Evolutionary conservation across 2,113 vertebrate genomes (phyloP).

Genomic region (Aptenodytes patagonicus): DNA sequence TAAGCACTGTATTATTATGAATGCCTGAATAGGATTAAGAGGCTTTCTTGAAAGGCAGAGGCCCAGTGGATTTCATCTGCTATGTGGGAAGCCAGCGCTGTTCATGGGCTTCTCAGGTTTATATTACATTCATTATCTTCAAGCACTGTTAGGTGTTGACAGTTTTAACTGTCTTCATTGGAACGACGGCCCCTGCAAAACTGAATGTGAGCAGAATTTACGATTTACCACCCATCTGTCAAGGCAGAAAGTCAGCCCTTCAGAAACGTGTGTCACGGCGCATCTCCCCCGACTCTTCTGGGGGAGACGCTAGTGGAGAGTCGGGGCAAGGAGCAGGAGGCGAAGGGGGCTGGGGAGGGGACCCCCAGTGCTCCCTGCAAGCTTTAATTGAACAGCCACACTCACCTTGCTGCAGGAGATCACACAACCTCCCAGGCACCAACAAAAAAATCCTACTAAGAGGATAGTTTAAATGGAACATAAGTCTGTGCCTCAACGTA

Average conservation of each 20-base stretch:
- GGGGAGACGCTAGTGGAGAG: neutral
- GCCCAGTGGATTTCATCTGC: neutral
- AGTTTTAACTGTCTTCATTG: slow-evolving; percentile 51
- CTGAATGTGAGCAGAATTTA: neutral
- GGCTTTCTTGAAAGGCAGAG: neutral
- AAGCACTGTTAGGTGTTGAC: slow-evolving; percentile 29
- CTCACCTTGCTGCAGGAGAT: neutral
- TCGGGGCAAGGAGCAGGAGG: too few species aligned
- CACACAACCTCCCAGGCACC: neutral
- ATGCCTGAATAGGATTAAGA: neutral
- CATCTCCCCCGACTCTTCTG: neutral
- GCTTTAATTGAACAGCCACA: neutral
- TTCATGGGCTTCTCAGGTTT: neutral
- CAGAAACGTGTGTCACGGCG: fast-evolving
- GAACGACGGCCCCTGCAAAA: neutral
- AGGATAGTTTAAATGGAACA: fast-evolving
- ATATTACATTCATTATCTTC: slow-evolving; percentile 35
- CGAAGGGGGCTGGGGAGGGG: neutral
- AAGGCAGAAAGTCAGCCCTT: neutral
- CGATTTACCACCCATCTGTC: neutral
- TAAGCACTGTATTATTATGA: neutral
- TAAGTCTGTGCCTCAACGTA: neutral
- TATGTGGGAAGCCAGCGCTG: neutral
- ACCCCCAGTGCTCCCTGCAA: neutral
- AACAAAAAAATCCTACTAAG: neutral